These are phyloP conservation scores for Andrena bucephala DNA, from an alignment of 2,888 invertebrate species.

Conservation along the genomic window DNA sequence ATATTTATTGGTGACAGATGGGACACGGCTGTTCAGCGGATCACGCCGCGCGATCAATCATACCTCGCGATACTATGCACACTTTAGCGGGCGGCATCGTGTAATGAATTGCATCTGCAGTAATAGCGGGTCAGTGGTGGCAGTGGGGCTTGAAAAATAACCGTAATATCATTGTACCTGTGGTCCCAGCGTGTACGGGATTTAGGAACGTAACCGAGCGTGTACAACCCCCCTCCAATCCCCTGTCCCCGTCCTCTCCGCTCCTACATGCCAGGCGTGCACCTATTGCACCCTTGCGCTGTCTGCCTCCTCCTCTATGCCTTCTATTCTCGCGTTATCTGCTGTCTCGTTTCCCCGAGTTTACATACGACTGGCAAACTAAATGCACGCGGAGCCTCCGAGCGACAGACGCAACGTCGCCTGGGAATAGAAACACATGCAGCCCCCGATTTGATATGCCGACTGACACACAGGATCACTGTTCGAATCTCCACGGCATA, in stretches of 20 bases:
- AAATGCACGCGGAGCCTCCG: constrained; percentile 56
- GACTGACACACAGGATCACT: constrained; percentile 74
- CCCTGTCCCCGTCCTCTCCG: not conserved
- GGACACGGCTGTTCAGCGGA: constrained; percentile 82
- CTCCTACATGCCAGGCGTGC: not conserved
- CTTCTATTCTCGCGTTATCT: constrained; percentile 54
- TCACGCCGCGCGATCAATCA: constrained; percentile 83
- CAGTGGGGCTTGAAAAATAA: constrained; percentile 76
- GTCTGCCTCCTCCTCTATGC: constrained; percentile 16
- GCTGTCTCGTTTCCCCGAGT: constrained; percentile 47
- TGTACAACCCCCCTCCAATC: too few relatives aligned
- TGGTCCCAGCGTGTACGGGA: constrained; percentile 46
- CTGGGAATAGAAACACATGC: constrained; percentile 61
- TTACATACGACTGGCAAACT: constrained; percentile 47
- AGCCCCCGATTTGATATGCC: constrained; percentile 74
- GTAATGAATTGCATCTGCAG: constrained; percentile 79
- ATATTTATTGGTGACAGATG: constrained; percentile 85
- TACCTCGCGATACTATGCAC: constrained; percentile 78
- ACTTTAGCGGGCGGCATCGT: constrained; percentile 60
- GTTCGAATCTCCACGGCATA: constrained; percentile 75
- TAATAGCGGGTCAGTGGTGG: constrained; percentile 76
- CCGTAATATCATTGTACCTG: constrained; percentile 74
- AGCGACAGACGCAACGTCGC: constrained; percentile 59
- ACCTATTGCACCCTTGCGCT: not conserved
- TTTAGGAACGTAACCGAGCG: constrained; percentile 39